These are phyloP conservation scores for Sus cebifrons DNA, from an alignment of 2,797 vertebrate species.

Conservation along the genomic window DNA sequence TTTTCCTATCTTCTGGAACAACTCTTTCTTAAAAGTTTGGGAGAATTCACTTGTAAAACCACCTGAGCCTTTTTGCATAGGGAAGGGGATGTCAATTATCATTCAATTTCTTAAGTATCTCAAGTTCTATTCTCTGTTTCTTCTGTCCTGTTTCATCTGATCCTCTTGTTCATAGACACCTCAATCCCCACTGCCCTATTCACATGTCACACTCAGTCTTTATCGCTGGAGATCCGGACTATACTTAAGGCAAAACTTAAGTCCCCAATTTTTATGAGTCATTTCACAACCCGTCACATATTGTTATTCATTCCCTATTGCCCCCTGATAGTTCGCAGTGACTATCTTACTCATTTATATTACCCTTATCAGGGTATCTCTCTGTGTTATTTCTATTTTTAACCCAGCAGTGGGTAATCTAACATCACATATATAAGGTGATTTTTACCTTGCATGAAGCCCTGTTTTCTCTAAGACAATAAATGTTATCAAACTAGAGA, in stretches of 20 bases:
- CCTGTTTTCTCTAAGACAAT: conserved; percentile 53
- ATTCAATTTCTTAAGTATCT: not conserved
- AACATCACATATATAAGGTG: not conserved
- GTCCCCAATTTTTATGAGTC: not conserved
- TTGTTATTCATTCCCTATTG: not conserved
- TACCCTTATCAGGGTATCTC: not conserved
- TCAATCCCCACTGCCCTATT: not conserved
- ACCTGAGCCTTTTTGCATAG: not conserved
- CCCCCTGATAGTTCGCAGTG: not conserved
- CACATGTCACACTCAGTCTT: not conserved
- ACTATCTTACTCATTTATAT: not conserved
- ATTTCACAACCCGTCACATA: not conserved
- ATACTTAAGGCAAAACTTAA: not conserved
- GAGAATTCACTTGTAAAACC: conserved; percentile 43
- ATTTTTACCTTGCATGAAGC: conserved; percentile 16
- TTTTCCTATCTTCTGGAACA: conserved; percentile 12
- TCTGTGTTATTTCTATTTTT: not conserved
- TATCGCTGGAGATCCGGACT: not conserved
- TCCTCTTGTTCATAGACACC: not conserved
- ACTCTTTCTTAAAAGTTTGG: not conserved
- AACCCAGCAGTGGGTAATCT: not conserved
- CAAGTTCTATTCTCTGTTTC: not conserved
- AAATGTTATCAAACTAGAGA: conserved; percentile 48
- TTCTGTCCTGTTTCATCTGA: not conserved
- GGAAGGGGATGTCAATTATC: not conserved